Base-by-base conservation (phyloP, 2,113 vertebrate genomes). In the Cyphomyrus plagiostoma region DNA sequence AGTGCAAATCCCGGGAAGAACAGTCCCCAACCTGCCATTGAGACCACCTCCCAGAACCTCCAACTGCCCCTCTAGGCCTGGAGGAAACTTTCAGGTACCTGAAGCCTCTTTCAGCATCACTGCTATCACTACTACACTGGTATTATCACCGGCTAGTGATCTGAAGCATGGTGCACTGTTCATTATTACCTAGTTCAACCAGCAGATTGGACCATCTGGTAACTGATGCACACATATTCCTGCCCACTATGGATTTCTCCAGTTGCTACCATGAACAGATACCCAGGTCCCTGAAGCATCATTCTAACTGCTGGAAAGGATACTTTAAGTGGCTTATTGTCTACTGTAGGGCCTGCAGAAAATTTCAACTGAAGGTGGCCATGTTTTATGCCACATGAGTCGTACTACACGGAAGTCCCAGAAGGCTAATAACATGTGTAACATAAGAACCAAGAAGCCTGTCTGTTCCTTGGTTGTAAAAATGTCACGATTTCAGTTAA, bases 21-120 rank as follows among this genome's bases (percentile, higher is more conserved):
- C 86, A 1, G 45, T 62, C 8, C 92, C 92, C n/a, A 89, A 70
- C 58, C 92, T 91, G 58, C 93, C 92, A 11, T 58, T 21, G 4
- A 92, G 92, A 89, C 86, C 91, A 58, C 86, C 89, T 19, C 77
- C 87, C 56, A 90, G 90, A 90, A 3, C 83, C 49, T 4, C 21
- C 46, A 58, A 90, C 39, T 56, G n/a, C 23, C 46, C 62, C 50
- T 17, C 88, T 8, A 50, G 83, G 48, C n/a, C 45, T 15, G 21
- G 48, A 10, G 48, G 21, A 86, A 48, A 86, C 19, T 6, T 49
- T 6, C 83, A 50, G 83, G 83, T 52, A 66, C 56, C 30, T 45
- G 39, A 17, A 23, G 9, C 82, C 23, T 19, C 23, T 49, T 23
- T 48, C 2, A 45, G 19, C 11, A 23, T 19, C 42, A 48, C 23